Evolutionary conservation across 2,113 vertebrate genomes (phyloP).

Genomic region (Oriolus oriolus): DNA sequence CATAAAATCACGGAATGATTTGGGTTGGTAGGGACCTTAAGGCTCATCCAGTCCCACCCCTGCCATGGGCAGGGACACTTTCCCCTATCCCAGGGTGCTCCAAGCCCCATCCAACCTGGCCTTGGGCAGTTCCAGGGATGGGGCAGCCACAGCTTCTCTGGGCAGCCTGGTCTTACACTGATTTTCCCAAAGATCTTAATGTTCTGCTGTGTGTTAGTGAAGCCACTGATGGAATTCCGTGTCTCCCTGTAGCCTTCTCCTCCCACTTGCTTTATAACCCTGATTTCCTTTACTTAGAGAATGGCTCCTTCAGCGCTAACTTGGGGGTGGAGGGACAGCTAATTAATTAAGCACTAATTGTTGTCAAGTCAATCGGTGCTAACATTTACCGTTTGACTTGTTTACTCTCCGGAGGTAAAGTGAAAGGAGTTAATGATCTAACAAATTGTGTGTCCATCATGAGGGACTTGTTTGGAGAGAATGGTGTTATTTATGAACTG

Average conservation of each 20-base stretch:
- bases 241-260: background rate
- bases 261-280: background rate
- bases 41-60: background rate
- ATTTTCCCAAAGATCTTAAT: background rate
- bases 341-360: constrained; percentile 64
- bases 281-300: background rate
- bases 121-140: background rate
- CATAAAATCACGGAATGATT: background rate
- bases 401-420: constrained; percentile 46
- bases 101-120: background rate
- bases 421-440: constrained; percentile 61
- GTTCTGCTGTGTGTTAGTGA: background rate
- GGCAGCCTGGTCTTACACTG: background rate
- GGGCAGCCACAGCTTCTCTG: background rate
- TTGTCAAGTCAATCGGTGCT: constrained; percentile 48
- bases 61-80: background rate
- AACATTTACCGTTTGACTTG: constrained; percentile 50
- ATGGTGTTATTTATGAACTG: constrained; percentile 39
- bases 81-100: background rate
- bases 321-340: constrained; percentile 37
- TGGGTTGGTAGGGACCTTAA: background rate
- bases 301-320: background rate
- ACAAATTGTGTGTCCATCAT: constrained; percentile 53
- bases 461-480: constrained; percentile 25
- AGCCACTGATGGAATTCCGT: background rate